A percentile compares a stretch with the other conserved stretches of the same genome.
These are phyloP conservation scores for Neosilurus hyrtlii DNA, from an alignment of 2,797 vertebrate species.

Conservation along the genomic window DNA sequence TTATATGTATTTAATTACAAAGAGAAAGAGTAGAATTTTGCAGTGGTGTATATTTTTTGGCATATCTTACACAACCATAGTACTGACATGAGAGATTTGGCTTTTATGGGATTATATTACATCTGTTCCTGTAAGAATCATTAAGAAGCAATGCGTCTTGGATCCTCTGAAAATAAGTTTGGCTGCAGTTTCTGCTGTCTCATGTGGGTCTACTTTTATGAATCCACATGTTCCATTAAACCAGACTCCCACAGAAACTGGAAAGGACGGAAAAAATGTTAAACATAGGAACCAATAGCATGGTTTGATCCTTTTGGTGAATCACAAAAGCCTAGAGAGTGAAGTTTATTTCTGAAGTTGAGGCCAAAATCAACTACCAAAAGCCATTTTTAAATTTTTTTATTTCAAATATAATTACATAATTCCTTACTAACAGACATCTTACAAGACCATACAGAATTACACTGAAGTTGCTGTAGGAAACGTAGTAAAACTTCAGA, in stretches of 20 bases:
- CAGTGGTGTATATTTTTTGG: not conserved
- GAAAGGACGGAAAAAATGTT: conserved; percentile 39
- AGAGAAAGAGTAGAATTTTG: not conserved
- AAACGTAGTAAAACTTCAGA: not conserved
- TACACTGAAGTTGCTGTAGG: not conserved
- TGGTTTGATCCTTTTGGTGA: conserved; percentile 27
- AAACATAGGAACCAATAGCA: conserved; percentile 33
- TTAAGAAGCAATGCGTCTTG: conserved; percentile 26
- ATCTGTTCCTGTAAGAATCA: conserved; percentile 40
- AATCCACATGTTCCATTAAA: conserved; percentile 45
- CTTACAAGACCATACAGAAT: not conserved
- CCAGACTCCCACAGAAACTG: conserved; percentile 23
- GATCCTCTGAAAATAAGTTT: conserved; percentile 36
- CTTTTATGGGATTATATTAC: conserved; percentile 29
- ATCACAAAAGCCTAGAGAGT: conserved; percentile 33
- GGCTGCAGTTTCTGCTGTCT: conserved; percentile 43
- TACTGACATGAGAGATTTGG: not conserved
- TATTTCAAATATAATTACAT: not conserved
- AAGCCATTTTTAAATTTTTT: not conserved
- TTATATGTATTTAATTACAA: not conserved
- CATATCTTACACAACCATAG: conserved; percentile 22
- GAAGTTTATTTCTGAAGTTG: conserved; percentile 11
- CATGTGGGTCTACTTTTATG: conserved; percentile 39
- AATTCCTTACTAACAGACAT: not conserved
- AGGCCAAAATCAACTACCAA: not conserved